These are phyloP conservation scores for Gobionotothen gibberifrons DNA, from an alignment of 2,797 vertebrate genomes.

Conservation along the genomic window DNA sequence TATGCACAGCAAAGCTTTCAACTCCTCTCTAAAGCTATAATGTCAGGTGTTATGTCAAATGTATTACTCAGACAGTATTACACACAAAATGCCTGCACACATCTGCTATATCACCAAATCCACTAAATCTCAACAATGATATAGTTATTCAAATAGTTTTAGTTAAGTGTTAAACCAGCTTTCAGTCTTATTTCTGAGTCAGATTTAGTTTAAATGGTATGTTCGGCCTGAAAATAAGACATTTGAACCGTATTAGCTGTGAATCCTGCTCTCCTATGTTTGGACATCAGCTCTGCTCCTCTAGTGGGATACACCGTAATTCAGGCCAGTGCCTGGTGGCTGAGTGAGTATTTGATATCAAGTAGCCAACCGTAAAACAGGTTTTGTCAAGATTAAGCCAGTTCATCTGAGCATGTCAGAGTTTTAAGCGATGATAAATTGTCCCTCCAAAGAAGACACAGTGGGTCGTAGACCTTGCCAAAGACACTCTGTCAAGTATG, in stretches of 20 bases:
- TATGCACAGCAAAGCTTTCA: slow-evolving; percentile 10
- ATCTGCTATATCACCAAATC: neutral
- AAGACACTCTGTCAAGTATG: slow-evolving; percentile 68
- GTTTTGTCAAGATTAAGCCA: slow-evolving; percentile 68
- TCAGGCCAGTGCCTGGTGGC: slow-evolving; percentile 45
- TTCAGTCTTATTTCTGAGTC: slow-evolving; percentile 13
- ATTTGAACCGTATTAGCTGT: slow-evolving; percentile 19
- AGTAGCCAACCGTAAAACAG: slow-evolving; percentile 57
- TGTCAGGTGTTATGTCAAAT: slow-evolving; percentile 6
- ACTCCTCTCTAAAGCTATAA: slow-evolving; percentile 5
- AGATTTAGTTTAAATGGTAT: slow-evolving; percentile 9
- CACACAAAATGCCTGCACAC: neutral
- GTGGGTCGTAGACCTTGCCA: slow-evolving; percentile 61
- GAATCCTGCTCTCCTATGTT: slow-evolving; percentile 37
- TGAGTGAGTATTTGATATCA: slow-evolving; percentile 62
- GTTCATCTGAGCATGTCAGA: slow-evolving; percentile 53
- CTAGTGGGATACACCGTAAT: slow-evolving; percentile 32
- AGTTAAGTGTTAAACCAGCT: slow-evolving; percentile 11
- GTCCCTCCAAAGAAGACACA: slow-evolving; percentile 64
- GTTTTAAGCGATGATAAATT: slow-evolving; percentile 73
- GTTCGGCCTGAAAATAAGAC: slow-evolving; percentile 15
- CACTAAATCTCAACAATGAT: neutral
- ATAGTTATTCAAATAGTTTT: neutral
- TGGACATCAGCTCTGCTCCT: slow-evolving; percentile 17
- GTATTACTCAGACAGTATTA: neutral